Evolutionary conservation across 2,888 invertebrate species (phyloP).

Genomic region (Noctua fimbriata): DNA sequence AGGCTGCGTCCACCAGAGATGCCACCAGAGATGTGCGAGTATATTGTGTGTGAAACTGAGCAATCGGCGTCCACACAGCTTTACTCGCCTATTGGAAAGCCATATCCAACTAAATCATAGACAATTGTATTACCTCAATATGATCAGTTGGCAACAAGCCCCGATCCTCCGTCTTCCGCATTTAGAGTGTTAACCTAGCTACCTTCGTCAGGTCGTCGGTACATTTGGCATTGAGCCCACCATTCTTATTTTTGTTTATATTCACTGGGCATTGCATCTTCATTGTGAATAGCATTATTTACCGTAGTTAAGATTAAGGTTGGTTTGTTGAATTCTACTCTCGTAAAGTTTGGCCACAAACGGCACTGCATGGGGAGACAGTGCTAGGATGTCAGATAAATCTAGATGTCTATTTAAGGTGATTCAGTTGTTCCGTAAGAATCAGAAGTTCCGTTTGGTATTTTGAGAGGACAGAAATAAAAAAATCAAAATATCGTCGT

Average conservation of each 20-base stretch:
- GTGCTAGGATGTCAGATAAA: neutral
- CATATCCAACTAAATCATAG: neutral
- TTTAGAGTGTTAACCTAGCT: slow-evolving; percentile 42
- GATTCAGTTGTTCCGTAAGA: neutral
- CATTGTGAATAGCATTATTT: neutral
- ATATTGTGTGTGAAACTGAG: neutral
- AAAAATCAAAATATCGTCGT: neutral
- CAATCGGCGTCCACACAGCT: neutral
- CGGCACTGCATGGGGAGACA: neutral
- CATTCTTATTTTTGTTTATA: slow-evolving; percentile 49
- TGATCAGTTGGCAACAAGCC: slow-evolving; percentile 40
- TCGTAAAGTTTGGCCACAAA: neutral
- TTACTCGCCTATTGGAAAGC: too few relatives aligned
- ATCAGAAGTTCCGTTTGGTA: neutral
- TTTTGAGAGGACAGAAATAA: neutral
- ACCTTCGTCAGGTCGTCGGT: slow-evolving; percentile 33
- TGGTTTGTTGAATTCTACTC: neutral
- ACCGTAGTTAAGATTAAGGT: slow-evolving; percentile 18
- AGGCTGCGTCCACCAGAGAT: too few relatives aligned
- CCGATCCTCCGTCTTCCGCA: slow-evolving; percentile 38
- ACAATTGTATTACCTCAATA: neutral
- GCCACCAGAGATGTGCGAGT: neutral
- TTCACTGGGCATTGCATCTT: slow-evolving; percentile 7
- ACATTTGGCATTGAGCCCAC: slow-evolving; percentile 51
- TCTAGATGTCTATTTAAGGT: neutral